Conservation (phyloP, 2,888 invertebrate genomes). For the Diachrysia chrysitis region DNA sequence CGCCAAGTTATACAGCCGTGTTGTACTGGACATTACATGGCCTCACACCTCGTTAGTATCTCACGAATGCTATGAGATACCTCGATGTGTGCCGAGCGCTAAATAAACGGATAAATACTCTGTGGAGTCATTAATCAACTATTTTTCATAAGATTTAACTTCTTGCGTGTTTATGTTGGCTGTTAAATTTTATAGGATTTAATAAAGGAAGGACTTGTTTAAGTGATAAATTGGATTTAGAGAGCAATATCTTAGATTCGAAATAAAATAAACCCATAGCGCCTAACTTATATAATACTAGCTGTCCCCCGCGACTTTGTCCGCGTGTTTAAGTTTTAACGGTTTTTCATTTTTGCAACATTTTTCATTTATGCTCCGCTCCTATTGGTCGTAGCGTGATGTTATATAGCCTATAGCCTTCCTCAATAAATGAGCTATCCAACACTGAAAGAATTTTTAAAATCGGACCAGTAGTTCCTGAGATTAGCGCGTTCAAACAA, state of each 20-base stretch:
- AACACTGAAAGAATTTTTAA: too few relatives aligned
- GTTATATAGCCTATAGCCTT: too few relatives aligned
- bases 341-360: too few relatives aligned
- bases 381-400: too few relatives aligned
- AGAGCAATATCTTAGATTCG: background rate
- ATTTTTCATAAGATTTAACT: background rate
- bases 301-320: too few relatives aligned
- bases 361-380: too few relatives aligned
- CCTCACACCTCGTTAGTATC: constrained; percentile 59
- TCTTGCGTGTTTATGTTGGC: background rate
- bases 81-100: constrained; percentile 18
- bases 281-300: too few relatives aligned
- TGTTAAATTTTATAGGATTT: background rate
- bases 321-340: too few relatives aligned
- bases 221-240: background rate
- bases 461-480: too few relatives aligned
- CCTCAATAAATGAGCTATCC: too few relatives aligned
- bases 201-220: background rate
- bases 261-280: too few relatives aligned
- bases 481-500: too few relatives aligned
- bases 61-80: constrained; percentile 40
- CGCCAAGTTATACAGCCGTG: background rate
- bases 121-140: background rate
- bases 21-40: constrained; percentile 29
- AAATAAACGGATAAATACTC: constrained; percentile 26